Conservation (phyloP, 2,888 invertebrate genomes). For the Ophion ellenae region DNA sequence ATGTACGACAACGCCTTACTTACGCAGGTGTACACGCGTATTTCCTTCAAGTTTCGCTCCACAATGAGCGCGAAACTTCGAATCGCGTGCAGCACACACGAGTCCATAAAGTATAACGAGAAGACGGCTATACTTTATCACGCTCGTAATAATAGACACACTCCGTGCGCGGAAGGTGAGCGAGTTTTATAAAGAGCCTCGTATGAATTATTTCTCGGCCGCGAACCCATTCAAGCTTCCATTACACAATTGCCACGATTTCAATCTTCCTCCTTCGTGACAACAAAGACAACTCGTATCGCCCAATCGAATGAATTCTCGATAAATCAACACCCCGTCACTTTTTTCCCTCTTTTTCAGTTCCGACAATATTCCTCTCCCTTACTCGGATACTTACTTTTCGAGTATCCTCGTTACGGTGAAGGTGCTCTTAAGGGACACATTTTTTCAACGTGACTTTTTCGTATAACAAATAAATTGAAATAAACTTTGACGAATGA, state of each 20-base stretch:
- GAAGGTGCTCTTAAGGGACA: conserved; percentile 21
- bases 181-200: conserved; percentile 37
- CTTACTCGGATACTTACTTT: background rate
- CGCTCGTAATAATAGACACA: conserved; percentile 21
- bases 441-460: conserved; percentile 43
- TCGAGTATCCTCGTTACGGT: too few relatives aligned
- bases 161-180: conserved; percentile 48
- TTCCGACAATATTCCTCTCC: conserved; percentile 1
- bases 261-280: background rate
- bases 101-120: background rate
- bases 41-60: background rate
- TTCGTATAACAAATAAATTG: conserved; percentile 20
- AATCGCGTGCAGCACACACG: conserved; percentile 18
- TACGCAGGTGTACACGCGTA: background rate
- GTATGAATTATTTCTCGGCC: conserved; percentile 51
- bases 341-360: background rate
- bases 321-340: background rate
- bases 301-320: background rate
- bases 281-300: background rate
- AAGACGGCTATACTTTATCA: background rate
- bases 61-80: background rate
- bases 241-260: conserved; percentile 36
- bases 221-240: conserved; percentile 37
- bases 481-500: too few relatives aligned
- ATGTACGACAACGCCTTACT: background rate